Evolutionary conservation across 2,888 invertebrate species (phyloP), one percentile per base, ranked within the genome.

Genomic region (Harpagoxenus sublaevis): DNA sequence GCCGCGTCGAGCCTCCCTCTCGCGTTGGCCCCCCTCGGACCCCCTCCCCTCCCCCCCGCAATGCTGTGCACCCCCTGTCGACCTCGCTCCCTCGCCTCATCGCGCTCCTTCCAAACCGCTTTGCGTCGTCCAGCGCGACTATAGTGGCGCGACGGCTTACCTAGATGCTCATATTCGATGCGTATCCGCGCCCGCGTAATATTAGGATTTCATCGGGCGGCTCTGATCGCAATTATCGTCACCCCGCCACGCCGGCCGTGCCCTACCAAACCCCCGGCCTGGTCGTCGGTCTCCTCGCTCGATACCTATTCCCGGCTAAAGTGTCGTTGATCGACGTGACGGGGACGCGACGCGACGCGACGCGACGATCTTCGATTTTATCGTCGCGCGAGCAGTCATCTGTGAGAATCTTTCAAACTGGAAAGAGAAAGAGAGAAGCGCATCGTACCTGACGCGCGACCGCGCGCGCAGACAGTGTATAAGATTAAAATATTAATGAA

Each of bases 161-260:
- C 89, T 89, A 89, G 88, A 83, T 86, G 87, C 88, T 89, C 88
- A 90, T 90, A 91, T 91, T 92, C 90, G 86, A 91, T 86, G 90
- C 89, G 88, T 86, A 84, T 87, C 87, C 89, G 90, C 90, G 91
- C 87, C 87, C 87, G 90, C 87, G 90, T 92, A 90, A 92, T 93
- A 92, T 93, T 93, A 93, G 93, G 92, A 93, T 93, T 93, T 93
- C 93, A 90, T 84, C 89, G 90, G 89, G 87, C 89, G 85, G 88
- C 87, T 88, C 88, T 89, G 88, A 91, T 87, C 91, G 88, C 91
- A 89, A 90, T 91, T 89, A 90, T 91, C 91, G 90, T 89, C 87
- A 89, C 79, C 87, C 85, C 88, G 28, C 66, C 68, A 82, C 83
- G 82, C 73, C 53, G 77, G 55, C 51, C 68, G 70, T 73, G 53